These are phyloP conservation scores for Thumatha senex DNA, from an alignment of 2,888 invertebrate species.

Conservation along the genomic window DNA sequence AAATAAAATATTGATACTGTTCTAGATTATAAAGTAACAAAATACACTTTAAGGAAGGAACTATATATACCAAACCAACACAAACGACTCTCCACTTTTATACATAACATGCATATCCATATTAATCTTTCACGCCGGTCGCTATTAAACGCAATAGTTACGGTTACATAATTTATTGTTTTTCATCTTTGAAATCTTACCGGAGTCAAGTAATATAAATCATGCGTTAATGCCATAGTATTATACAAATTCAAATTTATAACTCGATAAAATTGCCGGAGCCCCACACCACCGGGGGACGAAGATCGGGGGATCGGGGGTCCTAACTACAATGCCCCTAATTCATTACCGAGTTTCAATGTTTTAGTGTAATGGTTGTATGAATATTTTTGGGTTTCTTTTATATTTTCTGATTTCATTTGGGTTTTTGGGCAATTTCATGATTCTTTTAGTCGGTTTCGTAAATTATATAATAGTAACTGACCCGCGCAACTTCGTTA, in stretches of 20 bases:
- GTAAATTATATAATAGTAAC: no score
- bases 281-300: constrained; percentile 45
- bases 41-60: no score
- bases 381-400: constrained; percentile 4
- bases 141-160: constrained; percentile 80
- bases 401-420: neutral
- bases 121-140: constrained; percentile 35
- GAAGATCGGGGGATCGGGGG: constrained; percentile 37
- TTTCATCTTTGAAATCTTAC: constrained; percentile 84
- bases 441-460: neutral
- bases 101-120: constrained; percentile 41
- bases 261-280: constrained; percentile 83
- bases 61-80: no score
- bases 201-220: constrained; percentile 83
- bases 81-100: no score
- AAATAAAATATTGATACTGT: no score
- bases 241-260: constrained; percentile 85
- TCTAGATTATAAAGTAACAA: no score
- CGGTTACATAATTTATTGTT: constrained; percentile 81
- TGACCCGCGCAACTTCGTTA: no score
- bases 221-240: constrained; percentile 81
- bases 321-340: constrained; percentile 70
- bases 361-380: constrained; percentile 15
- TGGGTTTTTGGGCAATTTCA: neutral
- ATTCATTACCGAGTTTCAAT: constrained; percentile 63